These are phyloP conservation scores for Strix uralensis DNA, from an alignment of 2,113 vertebrate species.

Conservation along the genomic window DNA sequence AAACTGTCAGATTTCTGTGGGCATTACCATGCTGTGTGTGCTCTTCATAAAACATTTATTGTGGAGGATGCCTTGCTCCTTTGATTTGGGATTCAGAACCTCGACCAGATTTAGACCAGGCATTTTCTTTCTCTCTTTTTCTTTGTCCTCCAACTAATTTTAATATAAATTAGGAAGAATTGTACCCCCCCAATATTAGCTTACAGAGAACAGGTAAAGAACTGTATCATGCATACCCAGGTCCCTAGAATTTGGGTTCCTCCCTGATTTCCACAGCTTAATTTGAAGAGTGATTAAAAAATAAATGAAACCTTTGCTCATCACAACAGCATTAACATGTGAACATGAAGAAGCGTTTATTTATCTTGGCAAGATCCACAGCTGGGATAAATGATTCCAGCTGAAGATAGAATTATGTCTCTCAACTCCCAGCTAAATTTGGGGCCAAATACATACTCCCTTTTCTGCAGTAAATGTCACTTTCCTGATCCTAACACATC, in stretches of 20 bases:
- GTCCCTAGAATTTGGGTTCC: background rate
- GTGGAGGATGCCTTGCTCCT: background rate
- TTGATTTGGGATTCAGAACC: slow-evolving; percentile 61
- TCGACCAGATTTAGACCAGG: slow-evolving; percentile 9
- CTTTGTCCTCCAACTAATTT: slow-evolving; percentile 25
- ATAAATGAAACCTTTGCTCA: slow-evolving; percentile 10
- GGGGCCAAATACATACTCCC: background rate
- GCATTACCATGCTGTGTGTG: slow-evolving; percentile 37
- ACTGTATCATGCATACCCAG: background rate
- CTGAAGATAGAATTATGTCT: slow-evolving; percentile 16
- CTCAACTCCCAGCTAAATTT: slow-evolving; percentile 22
- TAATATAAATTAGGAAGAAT: slow-evolving; percentile 23
- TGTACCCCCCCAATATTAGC: background rate
- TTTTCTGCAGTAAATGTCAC: slow-evolving; percentile 49
- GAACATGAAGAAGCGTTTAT: slow-evolving; percentile 15
- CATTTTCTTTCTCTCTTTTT: slow-evolving; percentile 23
- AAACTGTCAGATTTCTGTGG: slow-evolving; percentile 52
- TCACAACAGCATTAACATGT: background rate
- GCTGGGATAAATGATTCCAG: slow-evolving; percentile 38
- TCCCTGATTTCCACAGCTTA: background rate
- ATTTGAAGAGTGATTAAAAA: background rate
- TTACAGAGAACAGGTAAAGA: background rate
- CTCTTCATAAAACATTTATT: slow-evolving; percentile 62
- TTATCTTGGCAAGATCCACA: slow-evolving; percentile 34
- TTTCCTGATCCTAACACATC: slow-evolving; percentile 24